Conservation (phyloP, 1,140 invertebrate species). For the Ruditapes philippinarum region DNA sequence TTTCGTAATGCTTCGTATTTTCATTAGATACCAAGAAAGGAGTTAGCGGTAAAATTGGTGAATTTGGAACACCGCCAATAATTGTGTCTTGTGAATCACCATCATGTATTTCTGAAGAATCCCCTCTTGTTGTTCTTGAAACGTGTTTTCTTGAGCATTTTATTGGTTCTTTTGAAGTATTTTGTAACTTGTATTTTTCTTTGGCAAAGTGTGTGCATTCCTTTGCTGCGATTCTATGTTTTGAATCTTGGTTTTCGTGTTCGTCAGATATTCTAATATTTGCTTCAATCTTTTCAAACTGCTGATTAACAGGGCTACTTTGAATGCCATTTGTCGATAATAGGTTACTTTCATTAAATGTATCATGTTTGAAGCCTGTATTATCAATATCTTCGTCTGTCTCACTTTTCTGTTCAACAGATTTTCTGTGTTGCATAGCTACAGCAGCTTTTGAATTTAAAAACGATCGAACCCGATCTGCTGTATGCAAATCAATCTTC, state of each 20-base stretch:
- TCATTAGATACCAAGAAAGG: not conserved
- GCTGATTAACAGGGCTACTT: no score
- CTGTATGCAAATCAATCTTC: not conserved
- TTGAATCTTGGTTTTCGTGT: no score
- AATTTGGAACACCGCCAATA: not conserved
- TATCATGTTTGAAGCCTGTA: no score
- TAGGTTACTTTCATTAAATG: no score
- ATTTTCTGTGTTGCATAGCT: not conserved
- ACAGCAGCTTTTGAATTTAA: not conserved
- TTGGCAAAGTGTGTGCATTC: no score
- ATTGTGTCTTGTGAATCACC: conserved; percentile 22
- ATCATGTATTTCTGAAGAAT: not conserved
- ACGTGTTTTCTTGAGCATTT: not conserved
- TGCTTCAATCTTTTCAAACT: no score
- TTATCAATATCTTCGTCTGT: not conserved
- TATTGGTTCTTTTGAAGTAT: not conserved
- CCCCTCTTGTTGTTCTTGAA: not conserved
- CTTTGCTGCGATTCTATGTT: no score
- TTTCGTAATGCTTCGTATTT: not conserved
- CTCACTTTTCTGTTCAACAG: not conserved
- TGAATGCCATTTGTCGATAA: no score
- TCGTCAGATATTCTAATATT: no score
- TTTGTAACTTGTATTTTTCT: no score
- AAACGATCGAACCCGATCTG: not conserved
- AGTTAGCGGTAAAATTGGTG: not conserved